phyloP scores from a whole-genome alignment of 2,888 invertebrate species.

The Trissonchulus latispiculum region DNA sequence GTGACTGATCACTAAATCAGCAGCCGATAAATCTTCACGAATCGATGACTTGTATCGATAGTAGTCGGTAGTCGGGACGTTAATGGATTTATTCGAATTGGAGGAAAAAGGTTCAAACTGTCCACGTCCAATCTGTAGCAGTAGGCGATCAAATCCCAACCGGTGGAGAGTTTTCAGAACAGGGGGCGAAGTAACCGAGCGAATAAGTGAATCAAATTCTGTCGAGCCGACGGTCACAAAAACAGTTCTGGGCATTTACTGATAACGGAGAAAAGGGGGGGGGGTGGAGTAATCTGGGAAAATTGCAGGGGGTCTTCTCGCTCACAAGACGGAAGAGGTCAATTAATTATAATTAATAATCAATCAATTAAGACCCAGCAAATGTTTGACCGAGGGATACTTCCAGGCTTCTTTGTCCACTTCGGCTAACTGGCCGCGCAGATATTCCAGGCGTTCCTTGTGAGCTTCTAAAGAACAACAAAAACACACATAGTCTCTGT shows the following conservation, averaged over 20 bases:
- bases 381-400: constrained; percentile 5
- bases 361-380: constrained; percentile 4
- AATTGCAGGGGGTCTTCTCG: too few species aligned
- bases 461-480: too few species aligned
- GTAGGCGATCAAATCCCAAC: constrained; percentile 60
- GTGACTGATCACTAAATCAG: constrained; percentile 79
- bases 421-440: background rate
- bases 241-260: too few species aligned
- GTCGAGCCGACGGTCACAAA: constrained; percentile 97
- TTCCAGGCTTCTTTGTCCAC: constrained; percentile 10
- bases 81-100: too few species aligned
- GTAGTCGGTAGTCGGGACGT: constrained; percentile 30
- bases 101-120: constrained; percentile 50
- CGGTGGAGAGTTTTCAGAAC: constrained; percentile 55
- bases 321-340: too few species aligned
- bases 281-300: too few species aligned
- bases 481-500: too few species aligned
- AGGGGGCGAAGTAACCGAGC: constrained; percentile 54
- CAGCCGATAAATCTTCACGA: constrained; percentile 23
- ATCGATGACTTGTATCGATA: constrained; percentile 18
- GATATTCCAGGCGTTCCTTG: constrained; percentile 12
- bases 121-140: constrained; percentile 69
- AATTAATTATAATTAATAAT: too few species aligned
- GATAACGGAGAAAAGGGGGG: too few species aligned
- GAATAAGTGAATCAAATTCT: constrained; percentile 70